A percentile compares a stretch with the other conserved stretches of the same genome.
Evolutionary conservation across 2,113 vertebrate species (phyloP).

Genomic region (Neomonachus schauinslandi): DNA sequence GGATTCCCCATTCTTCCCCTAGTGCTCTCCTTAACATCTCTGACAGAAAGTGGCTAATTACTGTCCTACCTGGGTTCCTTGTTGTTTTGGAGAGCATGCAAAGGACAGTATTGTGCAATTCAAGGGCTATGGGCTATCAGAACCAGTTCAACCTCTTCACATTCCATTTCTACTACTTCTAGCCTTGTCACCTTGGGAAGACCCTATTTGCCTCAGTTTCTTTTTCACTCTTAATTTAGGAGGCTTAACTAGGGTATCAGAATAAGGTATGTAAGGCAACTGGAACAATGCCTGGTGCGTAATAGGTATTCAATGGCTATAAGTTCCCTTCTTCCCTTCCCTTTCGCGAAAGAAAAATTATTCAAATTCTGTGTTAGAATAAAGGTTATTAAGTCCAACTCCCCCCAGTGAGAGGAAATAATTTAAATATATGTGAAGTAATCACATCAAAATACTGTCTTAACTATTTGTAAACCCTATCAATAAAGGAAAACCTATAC

Average conservation of each 20-base stretch:
- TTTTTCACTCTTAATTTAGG: background rate
- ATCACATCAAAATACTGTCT: constrained; percentile 17
- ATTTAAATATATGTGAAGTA: constrained; percentile 22
- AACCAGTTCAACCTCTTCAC: background rate
- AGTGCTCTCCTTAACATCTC: background rate
- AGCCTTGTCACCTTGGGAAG: background rate
- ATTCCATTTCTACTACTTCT: background rate
- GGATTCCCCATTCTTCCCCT: background rate
- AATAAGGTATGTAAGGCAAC: background rate
- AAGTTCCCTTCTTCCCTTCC: background rate
- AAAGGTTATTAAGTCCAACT: background rate
- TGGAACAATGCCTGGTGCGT: background rate
- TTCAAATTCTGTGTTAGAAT: background rate
- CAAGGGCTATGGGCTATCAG: background rate
- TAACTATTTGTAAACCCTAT: constrained; percentile 11
- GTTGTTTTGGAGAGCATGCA: background rate
- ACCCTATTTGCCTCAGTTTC: background rate
- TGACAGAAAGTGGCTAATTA: no score
- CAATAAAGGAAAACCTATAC: background rate
- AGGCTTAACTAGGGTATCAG: background rate
- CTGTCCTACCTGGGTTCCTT: rapidly evolving
- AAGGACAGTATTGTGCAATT: background rate
- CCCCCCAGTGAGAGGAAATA: background rate
- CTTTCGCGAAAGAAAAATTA: constrained; percentile 28
- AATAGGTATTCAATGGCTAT: background rate